Conservation (phyloP, 1,140 invertebrate genomes). For the Drepana arcuata region DNA sequence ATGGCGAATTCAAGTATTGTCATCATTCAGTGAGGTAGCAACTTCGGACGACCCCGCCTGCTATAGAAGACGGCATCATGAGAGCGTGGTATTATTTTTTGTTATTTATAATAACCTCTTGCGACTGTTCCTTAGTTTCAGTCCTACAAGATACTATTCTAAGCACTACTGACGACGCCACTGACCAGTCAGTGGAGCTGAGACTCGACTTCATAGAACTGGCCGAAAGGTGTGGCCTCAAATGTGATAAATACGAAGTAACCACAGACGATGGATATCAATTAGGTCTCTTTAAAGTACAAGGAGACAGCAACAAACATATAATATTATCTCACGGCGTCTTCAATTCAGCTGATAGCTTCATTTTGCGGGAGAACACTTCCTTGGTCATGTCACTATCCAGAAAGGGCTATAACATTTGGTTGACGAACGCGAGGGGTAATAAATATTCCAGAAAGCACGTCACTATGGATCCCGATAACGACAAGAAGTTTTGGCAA, state of each 20-base stretch:
- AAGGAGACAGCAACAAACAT: constrained; percentile 23
- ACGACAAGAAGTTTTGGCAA: not conserved
- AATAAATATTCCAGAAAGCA: not conserved
- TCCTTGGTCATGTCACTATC: constrained; percentile 53
- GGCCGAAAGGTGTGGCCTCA: constrained; percentile 63
- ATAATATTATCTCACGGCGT: constrained; percentile 81
- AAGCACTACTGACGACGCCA: too few relatives aligned
- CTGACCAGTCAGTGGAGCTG: too few relatives aligned
- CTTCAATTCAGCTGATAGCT: constrained; percentile 75
- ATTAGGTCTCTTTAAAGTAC: constrained; percentile 76
- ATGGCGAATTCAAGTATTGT: too few relatives aligned
- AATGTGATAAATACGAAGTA: constrained; percentile 64
- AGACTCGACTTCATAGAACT: constrained; percentile 19
- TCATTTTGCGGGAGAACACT: constrained; percentile 69
- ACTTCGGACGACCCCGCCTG: too few relatives aligned
- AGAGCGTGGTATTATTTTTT: too few relatives aligned
- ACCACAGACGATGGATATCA: constrained; percentile 78
- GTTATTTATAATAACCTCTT: too few relatives aligned
- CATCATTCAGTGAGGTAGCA: too few relatives aligned
- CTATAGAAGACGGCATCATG: too few relatives aligned
- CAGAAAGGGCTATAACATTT: constrained; percentile 77
- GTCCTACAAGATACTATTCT: too few relatives aligned
- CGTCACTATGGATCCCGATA: not conserved
- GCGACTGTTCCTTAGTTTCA: too few relatives aligned
- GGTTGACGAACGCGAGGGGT: constrained; percentile 59